Conservation (phyloP, 2,888 invertebrate species). For the Urechis unicinctus region DNA sequence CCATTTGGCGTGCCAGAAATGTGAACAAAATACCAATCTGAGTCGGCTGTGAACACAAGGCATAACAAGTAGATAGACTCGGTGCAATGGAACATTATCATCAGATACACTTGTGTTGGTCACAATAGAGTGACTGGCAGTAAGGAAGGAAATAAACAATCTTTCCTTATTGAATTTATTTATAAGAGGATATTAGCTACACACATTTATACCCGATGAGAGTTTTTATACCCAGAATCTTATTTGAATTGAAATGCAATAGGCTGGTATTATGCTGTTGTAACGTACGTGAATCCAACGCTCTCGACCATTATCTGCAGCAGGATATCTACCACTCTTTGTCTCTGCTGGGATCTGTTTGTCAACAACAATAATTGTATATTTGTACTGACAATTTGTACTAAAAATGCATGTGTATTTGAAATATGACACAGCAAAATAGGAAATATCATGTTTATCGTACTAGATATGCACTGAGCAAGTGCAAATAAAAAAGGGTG, state of each 20-base stretch:
- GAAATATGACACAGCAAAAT: not conserved
- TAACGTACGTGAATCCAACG: conserved; percentile 62
- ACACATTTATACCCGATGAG: too few relatives aligned
- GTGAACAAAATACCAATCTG: conserved; percentile 63
- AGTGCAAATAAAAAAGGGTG: too few relatives aligned
- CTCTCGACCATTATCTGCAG: conserved; percentile 65
- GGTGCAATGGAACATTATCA: too few relatives aligned
- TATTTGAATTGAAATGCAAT: too few relatives aligned
- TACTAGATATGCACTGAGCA: too few relatives aligned
- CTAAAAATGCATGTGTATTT: not conserved
- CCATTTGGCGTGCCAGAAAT: conserved; percentile 63
- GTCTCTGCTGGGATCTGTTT: conserved; percentile 56
- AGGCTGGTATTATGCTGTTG: conserved; percentile 55
- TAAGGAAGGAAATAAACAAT: not conserved
- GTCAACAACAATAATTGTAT: not conserved
- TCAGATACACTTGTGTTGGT: too few relatives aligned
- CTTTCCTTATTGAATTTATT: not conserved
- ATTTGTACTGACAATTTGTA: not conserved
- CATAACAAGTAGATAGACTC: too few relatives aligned
- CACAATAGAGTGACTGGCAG: not conserved
- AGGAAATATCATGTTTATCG: too few relatives aligned
- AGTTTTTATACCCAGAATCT: not conserved
- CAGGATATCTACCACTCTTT: conserved; percentile 72
- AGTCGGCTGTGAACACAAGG: conserved; percentile 48
- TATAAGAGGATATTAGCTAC: too few relatives aligned